phyloP scores from a whole-genome alignment of 2,113 vertebrate species.

The Mormyrus lacerda region DNA sequence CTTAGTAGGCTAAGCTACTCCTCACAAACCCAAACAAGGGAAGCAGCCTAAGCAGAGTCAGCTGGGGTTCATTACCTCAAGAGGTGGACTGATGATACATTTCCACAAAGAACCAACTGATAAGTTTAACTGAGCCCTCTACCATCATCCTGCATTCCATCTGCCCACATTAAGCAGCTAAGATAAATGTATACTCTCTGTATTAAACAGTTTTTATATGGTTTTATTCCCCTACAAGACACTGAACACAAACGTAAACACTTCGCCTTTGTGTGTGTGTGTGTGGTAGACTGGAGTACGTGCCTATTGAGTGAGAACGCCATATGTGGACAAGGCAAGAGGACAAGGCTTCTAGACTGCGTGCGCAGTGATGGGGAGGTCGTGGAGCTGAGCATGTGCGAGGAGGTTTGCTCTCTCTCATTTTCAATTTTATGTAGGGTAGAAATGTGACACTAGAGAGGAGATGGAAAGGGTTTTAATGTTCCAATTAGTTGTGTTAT shows the following conservation, averaged over 20 bases:
- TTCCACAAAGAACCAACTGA: background rate
- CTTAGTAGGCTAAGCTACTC: background rate
- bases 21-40: background rate
- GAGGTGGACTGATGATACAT: background rate
- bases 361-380: conserved; percentile 74
- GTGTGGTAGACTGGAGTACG: conserved; percentile 79
- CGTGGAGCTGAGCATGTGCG: conserved; percentile 61
- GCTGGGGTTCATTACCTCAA: background rate
- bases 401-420: conserved; percentile 60
- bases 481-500: background rate
- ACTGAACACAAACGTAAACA: background rate
- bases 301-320: conserved; percentile 82
- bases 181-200: background rate
- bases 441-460: background rate
- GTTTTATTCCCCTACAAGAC: background rate
- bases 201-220: background rate
- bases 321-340: conserved; percentile 72
- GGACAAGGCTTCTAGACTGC: conserved; percentile 75
- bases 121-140: background rate
- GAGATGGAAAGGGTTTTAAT: background rate
- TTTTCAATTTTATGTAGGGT: conserved; percentile 17
- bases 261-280: conserved; percentile 28
- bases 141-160: background rate
- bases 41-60: background rate
- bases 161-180: background rate